Evolutionary conservation across 2,888 invertebrate species (phyloP).

Genomic region (Drosophila bunnanda): DNA sequence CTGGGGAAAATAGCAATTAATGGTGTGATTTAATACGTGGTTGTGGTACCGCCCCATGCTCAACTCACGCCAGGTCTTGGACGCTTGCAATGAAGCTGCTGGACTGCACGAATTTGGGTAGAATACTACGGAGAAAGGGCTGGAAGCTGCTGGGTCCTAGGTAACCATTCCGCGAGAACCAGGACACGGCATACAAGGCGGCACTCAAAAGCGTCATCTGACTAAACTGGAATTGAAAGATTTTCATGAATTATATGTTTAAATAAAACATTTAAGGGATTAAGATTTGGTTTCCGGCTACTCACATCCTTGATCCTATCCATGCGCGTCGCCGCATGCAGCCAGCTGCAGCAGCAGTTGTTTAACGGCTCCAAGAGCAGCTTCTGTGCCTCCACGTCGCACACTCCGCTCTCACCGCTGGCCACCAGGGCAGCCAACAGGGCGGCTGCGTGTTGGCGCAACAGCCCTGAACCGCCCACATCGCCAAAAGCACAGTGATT

Average conservation of each 20-base stretch:
- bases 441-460: constrained; percentile 84
- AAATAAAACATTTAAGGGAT: neutral
- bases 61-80: constrained; percentile 74
- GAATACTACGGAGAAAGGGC: constrained; percentile 76
- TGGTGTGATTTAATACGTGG: neutral
- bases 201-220: constrained; percentile 82
- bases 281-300: neutral
- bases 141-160: constrained; percentile 60
- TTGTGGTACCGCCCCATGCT: neutral
- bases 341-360: constrained; percentile 84
- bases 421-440: constrained; percentile 79
- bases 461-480: constrained; percentile 81
- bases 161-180: constrained; percentile 68
- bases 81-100: constrained; percentile 71
- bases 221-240: constrained; percentile 74
- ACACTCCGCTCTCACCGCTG: constrained; percentile 70
- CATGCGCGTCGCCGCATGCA: constrained; percentile 76
- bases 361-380: constrained; percentile 74
- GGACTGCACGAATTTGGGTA: constrained; percentile 79
- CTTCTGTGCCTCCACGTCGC: constrained; percentile 73
- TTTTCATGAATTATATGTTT: neutral
- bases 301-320: constrained; percentile 78
- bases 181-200: constrained; percentile 76
- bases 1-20: constrained; percentile 56
- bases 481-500: constrained; percentile 81